Evolutionary conservation across 2,888 invertebrate genomes (phyloP).

Genomic region (Hyposoter dolosus): DNA sequence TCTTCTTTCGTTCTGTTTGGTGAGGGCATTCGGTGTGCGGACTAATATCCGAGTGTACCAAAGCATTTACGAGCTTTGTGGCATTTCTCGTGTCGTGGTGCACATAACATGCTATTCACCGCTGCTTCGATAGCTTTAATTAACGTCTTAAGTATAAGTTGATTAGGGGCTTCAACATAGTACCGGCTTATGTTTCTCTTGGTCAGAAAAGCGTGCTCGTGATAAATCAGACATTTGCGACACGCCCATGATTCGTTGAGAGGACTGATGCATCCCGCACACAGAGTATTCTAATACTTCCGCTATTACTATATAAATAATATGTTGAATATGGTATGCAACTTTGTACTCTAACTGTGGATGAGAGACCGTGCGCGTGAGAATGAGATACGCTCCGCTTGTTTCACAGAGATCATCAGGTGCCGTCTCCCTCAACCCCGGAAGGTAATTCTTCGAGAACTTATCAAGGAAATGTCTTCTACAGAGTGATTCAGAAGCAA

Average conservation of each 20-base stretch:
- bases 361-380: slow-evolving; percentile 61
- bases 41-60: slow-evolving; percentile 52
- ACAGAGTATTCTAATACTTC: slow-evolving; percentile 60
- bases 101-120: slow-evolving; percentile 56
- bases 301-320: slow-evolving; percentile 54
- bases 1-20: slow-evolving; percentile 42
- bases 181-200: slow-evolving; percentile 11
- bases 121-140: slow-evolving; percentile 70
- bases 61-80: slow-evolving; percentile 59
- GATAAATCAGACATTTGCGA: slow-evolving; percentile 67
- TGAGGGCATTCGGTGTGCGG: slow-evolving; percentile 8
- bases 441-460: slow-evolving; percentile 42
- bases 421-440: neutral
- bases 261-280: slow-evolving; percentile 57
- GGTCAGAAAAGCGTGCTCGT: slow-evolving; percentile 60
- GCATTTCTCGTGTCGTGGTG: slow-evolving; percentile 41
- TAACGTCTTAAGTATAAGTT: slow-evolving; percentile 74
- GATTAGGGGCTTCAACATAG: slow-evolving; percentile 71
- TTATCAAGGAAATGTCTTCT: slow-evolving; percentile 35
- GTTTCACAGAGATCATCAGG: slow-evolving; percentile 38
- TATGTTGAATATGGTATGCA: slow-evolving; percentile 10
- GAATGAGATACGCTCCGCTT: slow-evolving; percentile 65
- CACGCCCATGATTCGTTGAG: slow-evolving; percentile 70
- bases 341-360: slow-evolving; percentile 34
- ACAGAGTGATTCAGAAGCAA: slow-evolving; percentile 37